Evolutionary conservation across 2,113 vertebrate genomes (phyloP).

Genomic region (Origma solitaria): DNA sequence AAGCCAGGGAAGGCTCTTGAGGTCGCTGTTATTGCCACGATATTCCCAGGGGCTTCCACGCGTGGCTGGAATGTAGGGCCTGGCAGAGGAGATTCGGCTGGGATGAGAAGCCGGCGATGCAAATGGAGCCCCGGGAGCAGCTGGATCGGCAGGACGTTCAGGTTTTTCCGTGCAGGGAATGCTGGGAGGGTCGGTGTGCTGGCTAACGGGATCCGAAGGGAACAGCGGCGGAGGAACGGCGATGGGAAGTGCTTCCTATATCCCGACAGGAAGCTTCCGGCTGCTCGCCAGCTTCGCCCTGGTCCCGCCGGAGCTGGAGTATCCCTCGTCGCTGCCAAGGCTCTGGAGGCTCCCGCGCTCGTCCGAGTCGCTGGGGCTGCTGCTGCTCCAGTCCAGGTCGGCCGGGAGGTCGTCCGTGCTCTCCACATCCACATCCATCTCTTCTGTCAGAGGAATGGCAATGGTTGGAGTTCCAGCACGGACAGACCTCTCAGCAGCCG

Average conservation of each 20-base stretch:
- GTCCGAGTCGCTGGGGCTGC: conserved; percentile 91
- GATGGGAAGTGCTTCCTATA: conserved; percentile 67
- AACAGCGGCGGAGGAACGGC: not conserved
- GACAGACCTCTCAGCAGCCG: fast-evolving
- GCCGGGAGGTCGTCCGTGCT: conserved; percentile 87
- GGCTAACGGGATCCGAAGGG: conserved; percentile 39
- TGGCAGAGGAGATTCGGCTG: not conserved
- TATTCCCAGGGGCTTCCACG: not conserved
- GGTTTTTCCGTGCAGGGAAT: conserved; percentile 40
- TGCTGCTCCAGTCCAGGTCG: conserved; percentile 92
- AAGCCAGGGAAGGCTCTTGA: not conserved
- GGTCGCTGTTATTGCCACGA: not conserved
- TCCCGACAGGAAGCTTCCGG: conserved; percentile 70
- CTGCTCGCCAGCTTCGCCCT: conserved; percentile 75
- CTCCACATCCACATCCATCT: conserved; percentile 84
- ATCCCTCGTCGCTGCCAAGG: conserved; percentile 91
- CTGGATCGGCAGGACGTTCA: not conserved
- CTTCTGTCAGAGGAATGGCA: conserved; percentile 68
- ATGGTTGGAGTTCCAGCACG: fast-evolving
- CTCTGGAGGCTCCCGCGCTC: conserved; percentile 89
- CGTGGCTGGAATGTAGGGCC: conserved; percentile 44
- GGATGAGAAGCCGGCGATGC: conserved; percentile 5
- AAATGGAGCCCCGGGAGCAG: not conserved
- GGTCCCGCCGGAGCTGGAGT: conserved; percentile 83
- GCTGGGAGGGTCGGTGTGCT: conserved; percentile 33